Conservation (phyloP, 2,113 vertebrate species). For the Rhizomys pruinosus region DNA sequence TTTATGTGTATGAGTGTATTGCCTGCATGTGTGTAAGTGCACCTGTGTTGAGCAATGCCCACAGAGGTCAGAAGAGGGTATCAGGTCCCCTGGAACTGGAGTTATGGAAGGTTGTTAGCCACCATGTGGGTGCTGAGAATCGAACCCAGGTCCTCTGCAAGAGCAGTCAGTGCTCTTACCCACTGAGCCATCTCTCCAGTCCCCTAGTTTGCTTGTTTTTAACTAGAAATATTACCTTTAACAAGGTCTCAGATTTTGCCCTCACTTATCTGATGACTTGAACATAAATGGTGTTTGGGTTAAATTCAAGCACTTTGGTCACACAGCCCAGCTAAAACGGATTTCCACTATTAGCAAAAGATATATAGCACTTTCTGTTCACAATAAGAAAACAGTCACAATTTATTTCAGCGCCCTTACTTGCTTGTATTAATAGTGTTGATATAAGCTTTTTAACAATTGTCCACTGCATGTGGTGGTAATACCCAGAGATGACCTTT, state of each 20-base stretch:
- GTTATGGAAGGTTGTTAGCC: no score
- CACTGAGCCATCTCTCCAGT: no score
- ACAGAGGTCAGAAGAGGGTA: no score
- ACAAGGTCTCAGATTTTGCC: slow-evolving; percentile 15
- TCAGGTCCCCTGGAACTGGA: no score
- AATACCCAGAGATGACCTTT: background rate
- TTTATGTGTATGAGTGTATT: no score
- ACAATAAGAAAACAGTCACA: slow-evolving; percentile 46
- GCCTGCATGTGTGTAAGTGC: no score
- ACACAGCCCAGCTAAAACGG: background rate
- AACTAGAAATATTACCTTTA: background rate
- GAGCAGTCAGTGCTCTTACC: no score
- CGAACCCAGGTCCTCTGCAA: no score
- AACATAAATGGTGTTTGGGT: background rate
- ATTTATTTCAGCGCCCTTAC: slow-evolving; percentile 38
- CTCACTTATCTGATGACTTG: slow-evolving; percentile 48
- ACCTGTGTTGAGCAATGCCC: no score
- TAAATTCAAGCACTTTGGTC: slow-evolving; percentile 23
- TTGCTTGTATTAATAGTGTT: background rate
- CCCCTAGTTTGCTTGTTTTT: background rate
- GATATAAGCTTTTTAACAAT: background rate
- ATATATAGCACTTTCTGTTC: slow-evolving; percentile 26
- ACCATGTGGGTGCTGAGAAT: no score
- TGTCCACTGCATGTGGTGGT: slow-evolving; percentile 18
- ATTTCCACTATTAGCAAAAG: slow-evolving; percentile 34